Percentiles rank a stretch among this genome's conserved stretches.
phyloP scores from a whole-genome alignment of 2,888 invertebrate genomes.

The Parelbella ahira region DNA sequence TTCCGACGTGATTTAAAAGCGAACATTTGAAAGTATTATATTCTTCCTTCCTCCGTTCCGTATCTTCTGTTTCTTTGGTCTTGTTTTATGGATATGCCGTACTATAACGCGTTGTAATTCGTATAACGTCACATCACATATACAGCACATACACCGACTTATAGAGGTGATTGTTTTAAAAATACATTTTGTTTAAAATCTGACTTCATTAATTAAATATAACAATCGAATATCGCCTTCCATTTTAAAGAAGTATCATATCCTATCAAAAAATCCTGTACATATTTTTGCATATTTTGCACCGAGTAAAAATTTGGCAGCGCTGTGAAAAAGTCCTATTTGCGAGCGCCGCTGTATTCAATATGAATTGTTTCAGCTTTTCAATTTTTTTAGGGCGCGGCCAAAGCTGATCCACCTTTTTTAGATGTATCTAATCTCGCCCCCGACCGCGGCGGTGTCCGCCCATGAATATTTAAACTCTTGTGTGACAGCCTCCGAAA shows the following conservation, averaged over 20 bases:
- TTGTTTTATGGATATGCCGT: background rate
- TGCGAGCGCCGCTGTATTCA: slow-evolving; percentile 27
- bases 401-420: slow-evolving; percentile 49
- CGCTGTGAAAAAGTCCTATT: slow-evolving; percentile 9
- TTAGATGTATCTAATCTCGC: slow-evolving; percentile 62
- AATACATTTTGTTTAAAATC: no score
- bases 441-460: slow-evolving; percentile 52
- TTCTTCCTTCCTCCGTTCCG: slow-evolving; percentile 1
- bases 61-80: background rate
- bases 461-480: slow-evolving; percentile 72
- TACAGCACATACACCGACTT: no score
- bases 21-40: slow-evolving; percentile 37
- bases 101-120: no score
- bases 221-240: no score
- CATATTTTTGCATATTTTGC: slow-evolving; percentile 17
- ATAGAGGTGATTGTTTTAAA: no score
- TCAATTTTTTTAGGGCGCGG: slow-evolving; percentile 21
- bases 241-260: no score
- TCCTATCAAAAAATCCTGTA: slow-evolving; percentile 10
- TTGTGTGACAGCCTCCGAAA: slow-evolving; percentile 57
- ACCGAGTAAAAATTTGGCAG: background rate
- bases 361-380: slow-evolving; percentile 53
- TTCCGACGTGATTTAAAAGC: slow-evolving; percentile 42
- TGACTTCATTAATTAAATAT: no score
- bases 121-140: no score